A percentile compares a stretch with the other conserved stretches of the same genome.
Evolutionary conservation across 1,140 invertebrate genomes (phyloP).

Genomic region (Drosophila sproati): DNA sequence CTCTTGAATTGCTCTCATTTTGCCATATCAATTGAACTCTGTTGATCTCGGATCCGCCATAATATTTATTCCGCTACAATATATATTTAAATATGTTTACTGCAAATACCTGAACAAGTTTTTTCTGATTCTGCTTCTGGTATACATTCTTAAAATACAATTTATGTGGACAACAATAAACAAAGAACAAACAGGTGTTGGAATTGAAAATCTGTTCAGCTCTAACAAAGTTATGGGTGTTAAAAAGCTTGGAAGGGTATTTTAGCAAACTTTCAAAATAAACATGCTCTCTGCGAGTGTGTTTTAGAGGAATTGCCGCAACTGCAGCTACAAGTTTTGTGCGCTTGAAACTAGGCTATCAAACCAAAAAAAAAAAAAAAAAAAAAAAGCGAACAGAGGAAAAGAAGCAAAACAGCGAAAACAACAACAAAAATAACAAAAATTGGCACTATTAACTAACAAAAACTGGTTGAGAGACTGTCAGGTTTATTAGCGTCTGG

Average conservation of each 20-base stretch:
- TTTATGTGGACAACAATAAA: no score
- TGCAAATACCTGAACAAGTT: no score
- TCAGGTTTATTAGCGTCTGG: slow-evolving; percentile 55
- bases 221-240: no score
- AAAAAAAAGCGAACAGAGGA: slow-evolving; percentile 8
- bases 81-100: no score
- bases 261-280: not conserved
- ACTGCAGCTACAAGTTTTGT: slow-evolving; percentile 55
- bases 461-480: slow-evolving; percentile 29
- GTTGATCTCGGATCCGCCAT: not conserved
- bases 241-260: not conserved
- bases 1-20: not conserved
- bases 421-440: slow-evolving; percentile 21
- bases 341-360: slow-evolving; percentile 63
- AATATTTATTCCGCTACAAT: no score
- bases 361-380: slow-evolving; percentile 25
- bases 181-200: no score
- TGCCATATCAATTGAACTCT: not conserved
- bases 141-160: no score
- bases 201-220: no score
- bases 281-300: no score
- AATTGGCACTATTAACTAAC: slow-evolving; percentile 41
- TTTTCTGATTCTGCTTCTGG: no score
- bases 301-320: slow-evolving; percentile 15
- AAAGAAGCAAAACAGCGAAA: slow-evolving; percentile 17